These are phyloP conservation scores for Thaumetopoea pityocampa DNA, from an alignment of 1,140 invertebrate species.

Conservation along the genomic window DNA sequence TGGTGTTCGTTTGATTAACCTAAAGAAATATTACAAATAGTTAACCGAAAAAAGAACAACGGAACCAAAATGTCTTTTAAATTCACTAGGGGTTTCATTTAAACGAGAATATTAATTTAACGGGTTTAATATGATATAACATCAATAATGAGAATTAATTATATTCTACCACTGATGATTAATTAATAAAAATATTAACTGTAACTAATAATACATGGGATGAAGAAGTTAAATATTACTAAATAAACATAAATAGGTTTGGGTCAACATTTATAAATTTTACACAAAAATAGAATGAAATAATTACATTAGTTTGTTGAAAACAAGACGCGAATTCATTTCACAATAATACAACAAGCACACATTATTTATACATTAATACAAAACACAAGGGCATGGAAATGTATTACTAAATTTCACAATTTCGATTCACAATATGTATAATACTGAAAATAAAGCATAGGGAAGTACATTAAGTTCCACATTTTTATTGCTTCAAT, in stretches of 20 bases:
- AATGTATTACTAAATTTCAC: slow-evolving; percentile 8
- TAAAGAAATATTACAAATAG: slow-evolving; percentile 61
- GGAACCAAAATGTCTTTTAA: slow-evolving; percentile 58
- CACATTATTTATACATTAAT: slow-evolving; percentile 16
- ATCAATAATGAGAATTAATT: slow-evolving; percentile 10
- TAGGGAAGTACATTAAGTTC: slow-evolving; percentile 22
- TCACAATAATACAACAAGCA: slow-evolving; percentile 23
- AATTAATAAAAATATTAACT: slow-evolving; percentile 7
- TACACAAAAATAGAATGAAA: no score
- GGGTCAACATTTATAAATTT: no score
- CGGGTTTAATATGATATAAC: slow-evolving; percentile 14
- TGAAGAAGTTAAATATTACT: slow-evolving; percentile 5
- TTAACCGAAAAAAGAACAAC: slow-evolving; percentile 57
- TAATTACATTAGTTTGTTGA: no score
- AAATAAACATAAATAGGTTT: no score
- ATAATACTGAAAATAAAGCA: slow-evolving; percentile 52
- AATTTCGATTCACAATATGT: slow-evolving; percentile 11
- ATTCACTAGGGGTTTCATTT: slow-evolving; percentile 24
- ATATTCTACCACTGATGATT: slow-evolving; percentile 4
- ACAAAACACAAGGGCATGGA: slow-evolving; percentile 9
- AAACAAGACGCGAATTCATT: no score
- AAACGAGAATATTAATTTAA: slow-evolving; percentile 16
- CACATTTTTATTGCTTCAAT: slow-evolving; percentile 48
- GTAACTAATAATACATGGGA: slow-evolving; percentile 14
- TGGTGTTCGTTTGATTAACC: slow-evolving; percentile 58